phyloP scores from a whole-genome alignment of 2,113 vertebrate genomes.

The Stegastes partitus region DNA sequence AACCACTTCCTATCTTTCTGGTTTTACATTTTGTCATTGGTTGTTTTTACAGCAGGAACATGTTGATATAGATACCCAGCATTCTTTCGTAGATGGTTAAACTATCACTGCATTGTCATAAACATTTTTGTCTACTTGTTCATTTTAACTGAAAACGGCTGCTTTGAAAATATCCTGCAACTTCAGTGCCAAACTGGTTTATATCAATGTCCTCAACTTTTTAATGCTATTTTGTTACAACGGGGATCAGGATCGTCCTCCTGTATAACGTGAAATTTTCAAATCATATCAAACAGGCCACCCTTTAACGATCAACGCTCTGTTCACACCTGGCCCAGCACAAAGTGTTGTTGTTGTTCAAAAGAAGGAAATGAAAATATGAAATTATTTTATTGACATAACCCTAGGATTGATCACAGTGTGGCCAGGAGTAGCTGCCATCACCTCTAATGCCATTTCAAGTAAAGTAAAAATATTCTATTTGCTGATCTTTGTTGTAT shows the following conservation, averaged over 20 bases:
- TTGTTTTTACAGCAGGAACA: conserved; percentile 76
- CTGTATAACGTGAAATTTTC: conserved; percentile 51
- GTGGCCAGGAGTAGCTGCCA: conserved; percentile 57
- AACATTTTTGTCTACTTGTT: conserved; percentile 61
- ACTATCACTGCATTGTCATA: conserved; percentile 70
- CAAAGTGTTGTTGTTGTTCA: conserved; percentile 53
- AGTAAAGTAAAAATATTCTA: conserved; percentile 67
- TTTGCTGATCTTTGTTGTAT: conserved; percentile 66
- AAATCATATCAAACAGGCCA: conserved; percentile 61
- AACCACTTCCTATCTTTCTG: conserved; percentile 77
- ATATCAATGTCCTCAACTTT: conserved; percentile 64
- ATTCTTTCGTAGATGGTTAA: conserved; percentile 62
- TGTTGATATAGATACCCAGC: conserved; percentile 64
- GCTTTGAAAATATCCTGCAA: conserved; percentile 68
- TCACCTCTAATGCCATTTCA: conserved; percentile 67
- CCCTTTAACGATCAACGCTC: conserved; percentile 62
- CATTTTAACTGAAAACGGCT: conserved; percentile 70
- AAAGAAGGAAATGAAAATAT: conserved; percentile 37
- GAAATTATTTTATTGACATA: conserved; percentile 64
- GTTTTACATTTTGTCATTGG: conserved; percentile 75
- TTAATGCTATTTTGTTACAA: conserved; percentile 73
- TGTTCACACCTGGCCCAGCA: conserved; percentile 53
- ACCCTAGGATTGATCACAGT: conserved; percentile 38
- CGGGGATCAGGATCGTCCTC: conserved; percentile 41
- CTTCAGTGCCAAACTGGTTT: conserved; percentile 83